A percentile compares a stretch with the other conserved stretches of the same genome.
These are phyloP conservation scores for Petrocephalus zakoni DNA, from an alignment of 2,113 vertebrate species.

Conservation along the genomic window DNA sequence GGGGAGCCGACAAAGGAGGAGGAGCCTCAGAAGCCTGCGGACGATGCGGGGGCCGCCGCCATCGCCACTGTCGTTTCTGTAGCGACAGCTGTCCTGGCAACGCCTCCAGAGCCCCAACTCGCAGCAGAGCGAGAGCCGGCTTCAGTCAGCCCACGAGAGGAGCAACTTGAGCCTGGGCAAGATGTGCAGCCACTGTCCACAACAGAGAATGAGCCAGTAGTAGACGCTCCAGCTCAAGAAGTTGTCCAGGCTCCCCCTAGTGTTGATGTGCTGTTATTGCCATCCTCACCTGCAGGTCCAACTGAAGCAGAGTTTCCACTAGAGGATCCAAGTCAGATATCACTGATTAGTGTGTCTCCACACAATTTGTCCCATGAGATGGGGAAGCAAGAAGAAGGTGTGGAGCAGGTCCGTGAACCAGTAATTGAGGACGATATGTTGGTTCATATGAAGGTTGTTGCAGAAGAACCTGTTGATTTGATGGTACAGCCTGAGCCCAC, in stretches of 20 bases:
- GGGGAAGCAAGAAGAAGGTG: constrained; percentile 30
- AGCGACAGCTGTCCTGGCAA: not conserved
- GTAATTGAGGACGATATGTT: constrained; percentile 39
- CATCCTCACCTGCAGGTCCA: constrained; percentile 51
- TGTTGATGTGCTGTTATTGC: constrained; percentile 61
- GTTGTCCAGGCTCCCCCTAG: constrained; percentile 46
- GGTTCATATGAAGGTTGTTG: not conserved
- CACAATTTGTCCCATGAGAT: constrained; percentile 29
- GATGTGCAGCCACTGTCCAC: not conserved
- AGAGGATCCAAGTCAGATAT: constrained; percentile 21
- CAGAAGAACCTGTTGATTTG: constrained; percentile 23
- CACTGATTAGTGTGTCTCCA: constrained; percentile 9
- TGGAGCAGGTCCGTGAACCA: constrained; percentile 14
- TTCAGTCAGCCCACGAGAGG: not conserved
- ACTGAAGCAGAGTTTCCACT: not conserved
- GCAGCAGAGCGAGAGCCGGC: constrained; percentile 29
- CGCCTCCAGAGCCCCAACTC: constrained; percentile 28
- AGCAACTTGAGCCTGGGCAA: constrained; percentile 15
- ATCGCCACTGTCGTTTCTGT: not conserved
- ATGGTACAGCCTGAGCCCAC: constrained; percentile 33
- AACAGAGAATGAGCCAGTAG: constrained; percentile 16
- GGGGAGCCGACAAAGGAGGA: constrained; percentile 34
- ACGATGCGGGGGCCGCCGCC: not conserved
- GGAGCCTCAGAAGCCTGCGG: not conserved
- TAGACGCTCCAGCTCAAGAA: constrained; percentile 21